A percentile compares a stretch with the other conserved stretches of the same genome.
Conservation (phyloP, 2,113 vertebrate species). For the Falco punctatus region DNA sequence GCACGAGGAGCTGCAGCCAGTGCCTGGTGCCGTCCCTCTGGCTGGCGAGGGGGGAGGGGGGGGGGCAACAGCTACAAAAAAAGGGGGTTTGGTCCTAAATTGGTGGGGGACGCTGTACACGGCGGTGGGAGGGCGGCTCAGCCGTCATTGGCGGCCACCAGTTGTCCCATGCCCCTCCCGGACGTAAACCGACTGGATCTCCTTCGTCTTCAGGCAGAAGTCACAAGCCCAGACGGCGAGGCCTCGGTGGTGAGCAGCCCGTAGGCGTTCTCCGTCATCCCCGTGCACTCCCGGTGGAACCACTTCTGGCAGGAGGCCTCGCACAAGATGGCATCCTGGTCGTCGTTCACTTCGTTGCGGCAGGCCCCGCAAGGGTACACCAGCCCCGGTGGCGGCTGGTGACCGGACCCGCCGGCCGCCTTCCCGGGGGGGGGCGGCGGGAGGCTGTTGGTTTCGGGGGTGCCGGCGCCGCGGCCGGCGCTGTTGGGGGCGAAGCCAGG, state of each 20-base stretch:
- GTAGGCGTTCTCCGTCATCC: slow-evolving; percentile 95
- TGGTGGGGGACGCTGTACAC: not conserved
- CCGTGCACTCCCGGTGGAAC: slow-evolving; percentile 97
- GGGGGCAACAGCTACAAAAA: slow-evolving; percentile 60
- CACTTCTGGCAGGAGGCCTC: slow-evolving; percentile 97
- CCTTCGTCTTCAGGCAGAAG: slow-evolving; percentile 98
- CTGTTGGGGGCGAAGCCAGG: slow-evolving; percentile 58
- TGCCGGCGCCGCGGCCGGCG: slow-evolving; percentile 65
- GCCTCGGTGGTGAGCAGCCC: slow-evolving; percentile 94
- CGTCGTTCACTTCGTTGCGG: slow-evolving; percentile 92
- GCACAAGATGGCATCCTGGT: slow-evolving; percentile 96
- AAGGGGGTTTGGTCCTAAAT: slow-evolving; percentile 22
- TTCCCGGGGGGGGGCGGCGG: not conserved
- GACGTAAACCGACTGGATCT: slow-evolving; percentile 96
- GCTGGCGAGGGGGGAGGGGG: rapidly evolving
- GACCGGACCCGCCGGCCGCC: not conserved
- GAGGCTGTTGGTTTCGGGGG: slow-evolving; percentile 78
- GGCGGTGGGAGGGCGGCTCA: slow-evolving; percentile 25
- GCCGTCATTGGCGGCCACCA: slow-evolving; percentile 93
- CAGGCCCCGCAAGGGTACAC: slow-evolving; percentile 94
- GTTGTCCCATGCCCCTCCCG: slow-evolving; percentile 93
- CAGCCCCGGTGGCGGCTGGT: slow-evolving; percentile 78
- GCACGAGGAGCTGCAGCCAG: not conserved
- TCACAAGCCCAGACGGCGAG: slow-evolving; percentile 96
- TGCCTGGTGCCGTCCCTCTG: rapidly evolving